Percentiles rank a stretch among this genome's conserved stretches.
These are phyloP conservation scores for Stenoptilia bipunctidactyla DNA, from an alignment of 2,888 invertebrate genomes.

Conservation along the genomic window DNA sequence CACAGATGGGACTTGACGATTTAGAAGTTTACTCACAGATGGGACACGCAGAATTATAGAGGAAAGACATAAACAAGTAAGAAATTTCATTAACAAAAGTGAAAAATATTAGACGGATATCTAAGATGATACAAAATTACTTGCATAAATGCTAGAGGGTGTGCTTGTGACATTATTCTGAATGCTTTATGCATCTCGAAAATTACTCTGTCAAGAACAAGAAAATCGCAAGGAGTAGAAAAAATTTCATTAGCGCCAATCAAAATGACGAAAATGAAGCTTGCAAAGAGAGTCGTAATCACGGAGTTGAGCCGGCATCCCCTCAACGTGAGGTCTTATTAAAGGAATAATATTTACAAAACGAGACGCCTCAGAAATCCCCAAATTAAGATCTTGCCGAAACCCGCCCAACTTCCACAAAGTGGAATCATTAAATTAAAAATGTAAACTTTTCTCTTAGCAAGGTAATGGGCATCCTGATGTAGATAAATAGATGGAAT, in stretches of 20 bases:
- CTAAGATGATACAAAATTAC: slow-evolving; percentile 47
- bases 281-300: slow-evolving; percentile 69
- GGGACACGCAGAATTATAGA: slow-evolving; percentile 52
- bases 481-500: slow-evolving; percentile 73
- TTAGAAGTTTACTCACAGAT: slow-evolving; percentile 66
- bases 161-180: slow-evolving; percentile 49
- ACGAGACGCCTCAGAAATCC: slow-evolving; percentile 72
- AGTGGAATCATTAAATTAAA: slow-evolving; percentile 74
- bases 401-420: slow-evolving; percentile 72
- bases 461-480: slow-evolving; percentile 73
- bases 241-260: slow-evolving; percentile 72
- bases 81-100: slow-evolving; percentile 65
- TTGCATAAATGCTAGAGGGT: slow-evolving; percentile 53
- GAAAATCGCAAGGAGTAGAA: slow-evolving; percentile 61
- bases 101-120: slow-evolving; percentile 56
- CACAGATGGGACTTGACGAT: slow-evolving; percentile 67
- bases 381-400: slow-evolving; percentile 71
- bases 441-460: slow-evolving; percentile 74
- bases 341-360: slow-evolving; percentile 73
- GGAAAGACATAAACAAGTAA: slow-evolving; percentile 50
- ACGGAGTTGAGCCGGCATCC: slow-evolving; percentile 65
- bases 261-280: slow-evolving; percentile 71
- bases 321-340: slow-evolving; percentile 71
- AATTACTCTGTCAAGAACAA: slow-evolving; percentile 68
- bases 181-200: slow-evolving; percentile 48